phyloP scores from a whole-genome alignment of 2,888 invertebrate genomes.

The Heteropelma amictum region DNA sequence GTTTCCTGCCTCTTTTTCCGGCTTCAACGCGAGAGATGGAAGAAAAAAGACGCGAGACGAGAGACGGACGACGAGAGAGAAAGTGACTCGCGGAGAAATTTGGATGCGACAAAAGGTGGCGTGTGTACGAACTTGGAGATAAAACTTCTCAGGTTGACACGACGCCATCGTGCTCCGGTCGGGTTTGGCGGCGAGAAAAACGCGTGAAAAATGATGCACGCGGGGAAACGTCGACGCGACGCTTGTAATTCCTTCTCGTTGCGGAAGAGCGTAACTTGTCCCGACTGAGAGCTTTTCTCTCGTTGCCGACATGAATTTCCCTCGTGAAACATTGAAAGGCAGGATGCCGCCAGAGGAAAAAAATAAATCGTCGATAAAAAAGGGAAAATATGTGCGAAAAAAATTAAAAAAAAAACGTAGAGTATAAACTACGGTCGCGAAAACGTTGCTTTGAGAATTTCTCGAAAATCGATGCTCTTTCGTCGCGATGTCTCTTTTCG shows the following conservation, averaged over 20 bases:
- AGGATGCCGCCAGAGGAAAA: no score
- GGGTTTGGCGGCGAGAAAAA: slow-evolving; percentile 12
- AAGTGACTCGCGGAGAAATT: slow-evolving; percentile 36
- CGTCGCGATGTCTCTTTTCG: no score
- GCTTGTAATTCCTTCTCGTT: slow-evolving; percentile 40
- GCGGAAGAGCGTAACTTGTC: slow-evolving; percentile 6
- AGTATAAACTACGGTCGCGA: no score
- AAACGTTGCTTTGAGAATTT: background rate
- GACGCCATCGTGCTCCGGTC: slow-evolving; percentile 2
- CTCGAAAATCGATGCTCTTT: no score
- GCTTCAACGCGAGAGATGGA: background rate
- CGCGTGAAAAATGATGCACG: slow-evolving; percentile 46
- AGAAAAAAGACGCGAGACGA: background rate
- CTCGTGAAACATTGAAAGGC: background rate
- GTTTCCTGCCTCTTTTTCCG: background rate
- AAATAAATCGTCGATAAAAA: background rate
- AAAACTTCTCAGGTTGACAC: background rate
- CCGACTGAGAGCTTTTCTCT: background rate
- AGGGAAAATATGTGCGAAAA: background rate
- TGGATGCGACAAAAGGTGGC: slow-evolving; percentile 42
- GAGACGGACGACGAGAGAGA: slow-evolving; percentile 28
- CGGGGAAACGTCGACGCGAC: slow-evolving; percentile 30
- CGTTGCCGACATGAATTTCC: slow-evolving; percentile 2
- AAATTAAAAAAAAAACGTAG: background rate
- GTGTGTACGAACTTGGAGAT: background rate